A percentile compares a stretch with the other conserved stretches of the same genome.
Evolutionary conservation across 2,888 invertebrate genomes (phyloP).

Genomic region (Apotomis capreana): DNA sequence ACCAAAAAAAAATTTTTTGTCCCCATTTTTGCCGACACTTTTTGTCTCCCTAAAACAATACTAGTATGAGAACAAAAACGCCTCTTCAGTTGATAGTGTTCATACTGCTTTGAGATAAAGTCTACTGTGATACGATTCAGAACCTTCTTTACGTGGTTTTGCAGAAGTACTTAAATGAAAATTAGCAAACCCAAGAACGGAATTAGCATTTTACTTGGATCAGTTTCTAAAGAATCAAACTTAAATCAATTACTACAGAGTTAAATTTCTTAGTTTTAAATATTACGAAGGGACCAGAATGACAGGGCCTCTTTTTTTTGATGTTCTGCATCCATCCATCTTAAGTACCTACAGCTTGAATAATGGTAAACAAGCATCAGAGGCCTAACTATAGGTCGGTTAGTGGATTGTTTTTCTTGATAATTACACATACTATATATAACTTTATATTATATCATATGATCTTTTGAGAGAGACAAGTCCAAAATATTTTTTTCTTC

Average conservation of each 20-base stretch:
- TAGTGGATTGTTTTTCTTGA: not conserved
- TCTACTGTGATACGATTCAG: not conserved
- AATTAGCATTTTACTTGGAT: slow-evolving; percentile 19
- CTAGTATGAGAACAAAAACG: not conserved
- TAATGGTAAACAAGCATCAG: not conserved
- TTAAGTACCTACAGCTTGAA: slow-evolving; percentile 3
- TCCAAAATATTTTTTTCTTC: too few relatives aligned
- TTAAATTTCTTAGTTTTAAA: not conserved
- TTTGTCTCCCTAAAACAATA: not conserved
- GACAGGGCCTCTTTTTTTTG: slow-evolving; percentile 18
- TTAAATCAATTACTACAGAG: not conserved
- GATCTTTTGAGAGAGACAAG: too few relatives aligned
- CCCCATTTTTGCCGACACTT: not conserved
- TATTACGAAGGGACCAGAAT: not conserved
- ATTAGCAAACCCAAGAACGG: slow-evolving; percentile 26
- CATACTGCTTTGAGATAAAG: not conserved
- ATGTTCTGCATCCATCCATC: not conserved
- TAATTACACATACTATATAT: too few relatives aligned
- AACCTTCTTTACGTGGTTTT: not conserved
- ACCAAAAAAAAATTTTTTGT: not conserved
- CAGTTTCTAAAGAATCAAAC: not conserved
- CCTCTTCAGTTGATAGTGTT: not conserved
- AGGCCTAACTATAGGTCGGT: not conserved
- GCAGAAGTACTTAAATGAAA: not conserved
- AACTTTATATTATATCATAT: too few relatives aligned